These are phyloP conservation scores for Karalla daura DNA, from an alignment of 2,797 vertebrate genomes.

Conservation along the genomic window DNA sequence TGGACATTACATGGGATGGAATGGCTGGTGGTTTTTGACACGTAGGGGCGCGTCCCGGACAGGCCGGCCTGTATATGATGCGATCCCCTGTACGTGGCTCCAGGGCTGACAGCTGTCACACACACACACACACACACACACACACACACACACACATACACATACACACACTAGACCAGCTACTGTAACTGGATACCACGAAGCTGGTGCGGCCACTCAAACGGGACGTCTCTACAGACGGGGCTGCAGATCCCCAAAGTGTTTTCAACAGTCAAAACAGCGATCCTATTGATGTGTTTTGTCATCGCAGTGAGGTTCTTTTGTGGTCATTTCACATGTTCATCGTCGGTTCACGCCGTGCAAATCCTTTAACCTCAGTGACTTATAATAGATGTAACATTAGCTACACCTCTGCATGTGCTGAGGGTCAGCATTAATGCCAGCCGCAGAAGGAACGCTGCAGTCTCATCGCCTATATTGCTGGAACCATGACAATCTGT, in stretches of 20 bases:
- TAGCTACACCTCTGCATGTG: conserved; percentile 10
- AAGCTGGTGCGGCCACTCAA: conserved; percentile 49
- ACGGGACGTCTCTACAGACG: conserved; percentile 44
- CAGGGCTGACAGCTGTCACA: conserved; percentile 70
- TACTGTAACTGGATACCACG: conserved; percentile 68
- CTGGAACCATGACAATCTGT: no score
- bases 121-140: no score
- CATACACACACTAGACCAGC: no score
- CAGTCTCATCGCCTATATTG: not conserved
- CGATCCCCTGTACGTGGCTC: conserved; percentile 39
- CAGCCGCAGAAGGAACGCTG: not conserved
- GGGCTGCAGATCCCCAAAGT: conserved; percentile 30
- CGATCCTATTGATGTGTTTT: conserved; percentile 4
- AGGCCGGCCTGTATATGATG: conserved; percentile 33
- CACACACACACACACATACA: no score
- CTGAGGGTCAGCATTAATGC: not conserved
- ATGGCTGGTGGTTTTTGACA: conserved; percentile 59
- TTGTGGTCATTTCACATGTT: not conserved
- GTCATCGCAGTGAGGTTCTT: not conserved
- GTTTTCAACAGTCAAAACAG: conserved; percentile 19
- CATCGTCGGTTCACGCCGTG: not conserved
- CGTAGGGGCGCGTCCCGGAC: conserved; percentile 40
- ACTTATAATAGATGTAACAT: conserved; percentile 18
- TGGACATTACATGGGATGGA: conserved; percentile 55
- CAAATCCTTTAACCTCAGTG: not conserved